phyloP scores from a whole-genome alignment of 2,113 vertebrate species.

The Poeciliopsis prolifica region DNA sequence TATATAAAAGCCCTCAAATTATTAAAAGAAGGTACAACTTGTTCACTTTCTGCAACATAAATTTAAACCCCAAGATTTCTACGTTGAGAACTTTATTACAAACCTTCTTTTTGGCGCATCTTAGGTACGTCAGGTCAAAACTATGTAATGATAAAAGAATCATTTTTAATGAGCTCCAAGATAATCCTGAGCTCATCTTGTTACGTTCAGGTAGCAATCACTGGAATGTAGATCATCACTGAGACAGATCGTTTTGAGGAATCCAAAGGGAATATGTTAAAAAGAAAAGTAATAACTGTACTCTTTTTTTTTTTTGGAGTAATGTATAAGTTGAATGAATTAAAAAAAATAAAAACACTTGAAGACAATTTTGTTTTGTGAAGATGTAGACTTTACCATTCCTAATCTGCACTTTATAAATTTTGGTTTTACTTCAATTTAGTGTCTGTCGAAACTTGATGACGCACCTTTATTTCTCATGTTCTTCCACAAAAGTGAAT shows the following conservation, averaged over 20 bases:
- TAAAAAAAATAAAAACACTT: constrained; percentile 41
- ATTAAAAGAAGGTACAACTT: constrained; percentile 43
- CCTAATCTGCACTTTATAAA: too few relatives aligned
- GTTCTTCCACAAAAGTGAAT: not conserved
- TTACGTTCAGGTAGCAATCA: constrained; percentile 48
- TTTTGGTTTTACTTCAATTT: not conserved
- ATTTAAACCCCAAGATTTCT: not conserved
- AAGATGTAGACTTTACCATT: too few relatives aligned
- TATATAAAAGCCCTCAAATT: constrained; percentile 8
- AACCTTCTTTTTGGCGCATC: constrained; percentile 13
- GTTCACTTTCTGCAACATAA: constrained; percentile 24
- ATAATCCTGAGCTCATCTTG: not conserved
- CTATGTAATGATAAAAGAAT: not conserved
- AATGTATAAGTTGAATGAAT: not conserved
- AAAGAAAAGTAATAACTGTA: constrained; percentile 7
- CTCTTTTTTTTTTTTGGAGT: constrained; percentile 5
- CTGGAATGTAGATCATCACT: constrained; percentile 61
- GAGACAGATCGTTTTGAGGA: constrained; percentile 1
- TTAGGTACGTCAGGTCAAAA: constrained; percentile 32
- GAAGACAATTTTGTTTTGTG: not conserved
- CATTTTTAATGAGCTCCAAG: not conserved
- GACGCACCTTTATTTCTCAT: not conserved
- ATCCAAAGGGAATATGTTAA: constrained; percentile 33
- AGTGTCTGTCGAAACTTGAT: not conserved
- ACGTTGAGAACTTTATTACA: not conserved